Base-by-base conservation (phyloP, 2,113 vertebrate genomes). In the Crotalus helleri region DNA sequence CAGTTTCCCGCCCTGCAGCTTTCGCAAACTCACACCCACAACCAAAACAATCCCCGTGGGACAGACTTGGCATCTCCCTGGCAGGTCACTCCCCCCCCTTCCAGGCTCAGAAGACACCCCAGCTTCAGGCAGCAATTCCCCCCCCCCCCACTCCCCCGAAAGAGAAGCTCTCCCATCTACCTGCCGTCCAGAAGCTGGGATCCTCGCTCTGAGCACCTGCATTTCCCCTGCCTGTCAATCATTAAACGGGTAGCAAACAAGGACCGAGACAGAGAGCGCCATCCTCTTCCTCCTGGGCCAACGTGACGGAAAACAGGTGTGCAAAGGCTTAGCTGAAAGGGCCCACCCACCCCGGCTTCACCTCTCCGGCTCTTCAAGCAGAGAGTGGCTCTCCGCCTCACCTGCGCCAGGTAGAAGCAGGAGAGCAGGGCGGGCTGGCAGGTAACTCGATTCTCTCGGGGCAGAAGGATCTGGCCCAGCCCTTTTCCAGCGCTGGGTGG, bases 361-460 rank as follows among this genome's bases (percentile, higher is more conserved):
- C 23, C 33, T 21, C 29, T 51, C 12, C 29, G 4, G 15, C 90
- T 88, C 53, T 33, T 17, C 12, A 87, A 21, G 33, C 46, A 53
- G 59, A n/a, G 58, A 8, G 49, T 29, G 7, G 74, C 10, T 49
- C 33, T 58, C 5, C 3, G 4, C 3, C 3, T 17, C 23, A 87
- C 86, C 46, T 51, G 49, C 1, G 29, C 46, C 33, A 39, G 33
- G 44, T 26, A 53, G 59, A 15, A 88, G 12, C 23, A 51, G 26
- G 92, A 8, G n/a, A 69, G 69, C 69, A 55, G 88, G 89, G 90
- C 87, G 51, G 61, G 57, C 12, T 86, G 53, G 74, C 92, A 89
- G 64, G 94, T 96, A 95, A 96, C 94, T 92, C 89, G 95, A 93
- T 92, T 91, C 90, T 55, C 64, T 64, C 33, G 49, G 55, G 69